Evolutionary conservation across 2,113 vertebrate genomes (phyloP), one percentile per base, ranked within the genome.

Genomic region (Scartelaos histophorus): DNA sequence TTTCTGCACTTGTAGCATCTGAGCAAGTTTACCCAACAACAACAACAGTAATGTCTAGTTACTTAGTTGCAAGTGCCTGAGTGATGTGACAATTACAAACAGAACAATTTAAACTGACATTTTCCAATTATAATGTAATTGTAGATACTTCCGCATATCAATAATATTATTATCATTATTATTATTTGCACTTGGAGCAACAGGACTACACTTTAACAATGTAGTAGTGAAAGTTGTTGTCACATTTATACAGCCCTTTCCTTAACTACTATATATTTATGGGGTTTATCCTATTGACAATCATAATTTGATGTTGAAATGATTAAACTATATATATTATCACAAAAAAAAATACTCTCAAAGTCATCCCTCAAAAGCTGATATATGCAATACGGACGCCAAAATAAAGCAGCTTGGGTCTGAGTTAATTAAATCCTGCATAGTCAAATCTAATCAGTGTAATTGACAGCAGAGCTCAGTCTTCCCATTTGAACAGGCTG

Each of bases 391-490:
- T 92, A 91, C 86, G 86, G 83, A 71, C 84, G 83, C 84, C 83
- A 85, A 89, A 92, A 89, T 83, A 82, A 89, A 89, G 90, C 87
- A 91, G 84, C 89, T 91, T 86, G 69, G 72, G 81, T 84, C 83
- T 81, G 84, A 85, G 85, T 86, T 92, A 89, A 93, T 93, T 92
- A 90, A 90, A 92, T 93, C 82, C 82, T 73, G 87, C 85, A 87
- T 78, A 92, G 89, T 90, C 81, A 92, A 92, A 93, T 93, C 87
- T 89, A 90, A 94, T 93, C 91, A 91, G 79, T 82, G 80, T 84
- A 86, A 92, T 90, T 75, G 87, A 87, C 88, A 92, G 85, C 72
- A 74, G 81, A 87, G 76, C 81, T 77, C 81, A 90, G 64, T 79
- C 82, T 82, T 74, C 89, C 82, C 68, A 67, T 67, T 29, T 82